Base-by-base conservation (phyloP, 2,888 invertebrate genomes). In the Zeuzera pyrina region DNA sequence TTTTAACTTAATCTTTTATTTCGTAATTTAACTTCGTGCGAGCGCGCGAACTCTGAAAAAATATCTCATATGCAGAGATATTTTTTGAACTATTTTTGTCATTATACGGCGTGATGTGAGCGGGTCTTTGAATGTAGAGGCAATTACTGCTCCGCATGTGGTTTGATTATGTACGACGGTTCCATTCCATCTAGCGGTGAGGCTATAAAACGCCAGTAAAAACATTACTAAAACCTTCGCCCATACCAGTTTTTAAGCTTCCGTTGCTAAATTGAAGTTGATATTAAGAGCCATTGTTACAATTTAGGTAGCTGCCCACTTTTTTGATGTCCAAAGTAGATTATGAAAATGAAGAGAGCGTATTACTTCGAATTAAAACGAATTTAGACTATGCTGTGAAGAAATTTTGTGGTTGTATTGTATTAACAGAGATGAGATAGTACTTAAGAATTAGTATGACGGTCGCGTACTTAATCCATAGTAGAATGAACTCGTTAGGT, bases 1-100 rank as follows among this genome's bases (percentile, higher is more conserved):
- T 81, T 81, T 83, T 81, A 81, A 79, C 68, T 81, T 81, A 81
- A 83, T 83, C 83, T 83, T 83, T 83, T 83, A 81, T 83, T 81
- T 83, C 76, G 81, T 83, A 81, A 83, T 83, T 83, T 81, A 77
- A 76, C 70, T 81, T 49, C 62, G 63, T 66, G 70, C 71, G 68
- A 74, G 74, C 70, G 69, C 76, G 79, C 79, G 76, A 78, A 79
- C 67, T 76, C 67, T 61, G 58, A 65, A 81, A 73, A 81, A 81
- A 76, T 57, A 79, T 73, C 79, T 81, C 77, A 78, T 83, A 81
- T 79, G 79, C 77, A 61, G 67, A 65, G 69, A 58, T 60, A 69
- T 78, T 81, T 83, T 83, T 83, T 81, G 72, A 72, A 73, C 78
- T 81, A 81, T 83, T 83, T 83, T 81, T 81, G 81, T 83, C 81